These are phyloP conservation scores for Cantharis lateralis DNA, from an alignment of 2,888 invertebrate genomes.

Conservation along the genomic window DNA sequence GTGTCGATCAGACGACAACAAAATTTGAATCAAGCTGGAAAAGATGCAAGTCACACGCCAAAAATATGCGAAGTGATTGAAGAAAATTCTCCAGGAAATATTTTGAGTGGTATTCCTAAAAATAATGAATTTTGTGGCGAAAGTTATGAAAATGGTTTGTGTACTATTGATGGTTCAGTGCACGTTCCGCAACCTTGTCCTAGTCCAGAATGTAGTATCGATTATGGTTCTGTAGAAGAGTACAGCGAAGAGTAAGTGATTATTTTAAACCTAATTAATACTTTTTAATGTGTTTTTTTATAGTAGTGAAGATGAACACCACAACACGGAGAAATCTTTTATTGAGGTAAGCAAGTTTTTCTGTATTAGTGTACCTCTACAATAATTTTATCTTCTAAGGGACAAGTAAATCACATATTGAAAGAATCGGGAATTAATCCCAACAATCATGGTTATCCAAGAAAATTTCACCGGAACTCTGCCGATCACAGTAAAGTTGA, in stretches of 20 bases:
- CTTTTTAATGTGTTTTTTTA: slow-evolving; percentile 33
- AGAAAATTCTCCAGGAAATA: slow-evolving; percentile 12
- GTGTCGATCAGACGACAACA: slow-evolving; percentile 52
- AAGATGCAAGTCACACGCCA: slow-evolving; percentile 34
- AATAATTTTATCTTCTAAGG: slow-evolving; percentile 40
- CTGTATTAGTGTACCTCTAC: not conserved
- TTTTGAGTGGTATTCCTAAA: slow-evolving; percentile 9
- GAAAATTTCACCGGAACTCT: not conserved
- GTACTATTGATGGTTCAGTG: slow-evolving; percentile 45
- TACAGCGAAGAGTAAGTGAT: not conserved
- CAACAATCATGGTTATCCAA: not conserved
- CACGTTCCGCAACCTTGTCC: slow-evolving; percentile 49
- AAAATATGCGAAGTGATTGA: slow-evolving; percentile 49
- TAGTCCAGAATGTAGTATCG: slow-evolving; percentile 59
- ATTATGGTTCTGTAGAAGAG: slow-evolving; percentile 53
- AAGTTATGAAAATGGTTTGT: slow-evolving; percentile 26
- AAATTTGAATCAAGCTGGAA: slow-evolving; percentile 20
- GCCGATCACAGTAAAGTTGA: not conserved
- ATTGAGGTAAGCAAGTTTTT: not conserved
- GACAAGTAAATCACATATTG: slow-evolving; percentile 61
- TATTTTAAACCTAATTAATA: not conserved
- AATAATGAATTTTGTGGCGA: slow-evolving; percentile 7
- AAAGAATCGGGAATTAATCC: slow-evolving; percentile 49
- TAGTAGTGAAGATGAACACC: slow-evolving; percentile 59
- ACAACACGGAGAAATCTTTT: not conserved